Evolutionary conservation across 2,888 invertebrate species (phyloP).

Genomic region (Drosophila buzzatii): DNA sequence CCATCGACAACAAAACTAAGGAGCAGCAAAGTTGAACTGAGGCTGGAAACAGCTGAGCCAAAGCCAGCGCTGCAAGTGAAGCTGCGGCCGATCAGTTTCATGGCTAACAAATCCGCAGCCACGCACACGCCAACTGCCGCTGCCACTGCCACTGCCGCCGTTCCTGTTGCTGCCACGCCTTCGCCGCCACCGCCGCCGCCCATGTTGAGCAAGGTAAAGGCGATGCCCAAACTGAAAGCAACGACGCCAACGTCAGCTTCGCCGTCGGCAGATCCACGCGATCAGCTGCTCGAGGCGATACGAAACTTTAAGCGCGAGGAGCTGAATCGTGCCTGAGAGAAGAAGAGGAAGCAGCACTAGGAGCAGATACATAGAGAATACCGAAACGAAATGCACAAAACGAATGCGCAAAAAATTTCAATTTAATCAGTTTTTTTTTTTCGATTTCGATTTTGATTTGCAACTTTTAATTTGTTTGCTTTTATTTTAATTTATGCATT

Average conservation of each 20-base stretch:
- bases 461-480: conserved; percentile 14
- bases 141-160: not conserved
- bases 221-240: conserved; percentile 42
- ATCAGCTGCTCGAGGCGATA: conserved; percentile 90
- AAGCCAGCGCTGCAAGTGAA: conserved; percentile 55
- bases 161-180: conserved; percentile 5
- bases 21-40: conserved; percentile 45
- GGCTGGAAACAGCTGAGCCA: conserved; percentile 50
- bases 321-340: conserved; percentile 75
- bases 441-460: conserved; percentile 6
- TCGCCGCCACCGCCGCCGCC: conserved; percentile 54
- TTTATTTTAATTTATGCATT: conserved; percentile 11
- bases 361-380: not conserved
- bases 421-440: conserved; percentile 6
- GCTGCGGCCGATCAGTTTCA: conserved; percentile 45
- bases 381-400: conserved; percentile 56
- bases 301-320: conserved; percentile 88
- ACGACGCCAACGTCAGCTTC: conserved; percentile 49
- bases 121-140: not conserved
- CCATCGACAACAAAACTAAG: conserved; percentile 1
- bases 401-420: conserved; percentile 49
- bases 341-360: not conserved
- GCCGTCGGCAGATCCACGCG: conserved; percentile 86
- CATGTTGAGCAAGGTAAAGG: conserved; percentile 82
- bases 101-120: conserved; percentile 13